Evolutionary conservation across 2,113 vertebrate genomes (phyloP).

Genomic region (Xenopus tropicalis): UCB_Xtro_10.0 CM004446.2:66347001-66347500

Average conservation of each 20-base stretch:
- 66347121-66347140: no score
- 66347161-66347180: not conserved
- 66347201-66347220: not conserved
- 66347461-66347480: not conserved
- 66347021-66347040: no score
- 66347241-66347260: not conserved
- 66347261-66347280: not conserved
- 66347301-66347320: not conserved
- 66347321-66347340: slow-evolving; percentile 1
- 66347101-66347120: no score
- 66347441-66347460: slow-evolving; percentile 6
- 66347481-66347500: not conserved
- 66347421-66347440: slow-evolving; percentile 7
- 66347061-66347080: no score
- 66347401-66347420: slow-evolving; percentile 28
- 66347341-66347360: not conserved
- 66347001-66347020: no score
- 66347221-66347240: not conserved
- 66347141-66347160: no score
- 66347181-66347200: not conserved
- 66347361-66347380: slow-evolving; percentile 23
- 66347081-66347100: no score
- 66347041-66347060: no score
- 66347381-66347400: slow-evolving; percentile 6
- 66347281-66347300: not conserved